Percentiles rank a stretch among this genome's conserved stretches.
phyloP scores from a whole-genome alignment of 2,113 vertebrate species.

The Spilogale gracilis region DNA sequence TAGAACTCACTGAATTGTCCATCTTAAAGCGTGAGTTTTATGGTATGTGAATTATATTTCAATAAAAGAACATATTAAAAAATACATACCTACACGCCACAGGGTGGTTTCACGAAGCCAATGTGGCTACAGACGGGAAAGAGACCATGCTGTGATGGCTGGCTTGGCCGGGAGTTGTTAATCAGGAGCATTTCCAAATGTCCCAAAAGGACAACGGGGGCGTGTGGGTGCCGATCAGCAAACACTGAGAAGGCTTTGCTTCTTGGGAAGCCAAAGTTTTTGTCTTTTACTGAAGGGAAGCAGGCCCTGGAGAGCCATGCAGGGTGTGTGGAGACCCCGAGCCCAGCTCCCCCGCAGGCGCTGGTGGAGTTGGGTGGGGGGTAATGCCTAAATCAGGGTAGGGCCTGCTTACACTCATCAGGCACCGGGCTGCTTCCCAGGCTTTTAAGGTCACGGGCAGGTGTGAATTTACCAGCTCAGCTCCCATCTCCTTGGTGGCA shows the following conservation, averaged over 20 bases:
- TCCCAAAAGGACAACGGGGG: background rate
- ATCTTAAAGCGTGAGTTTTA: background rate
- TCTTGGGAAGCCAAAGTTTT: background rate
- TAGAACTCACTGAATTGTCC: background rate
- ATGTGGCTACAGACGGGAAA: background rate
- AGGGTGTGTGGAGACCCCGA: background rate
- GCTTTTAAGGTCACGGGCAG: background rate
- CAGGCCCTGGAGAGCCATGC: background rate
- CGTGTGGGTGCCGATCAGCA: background rate
- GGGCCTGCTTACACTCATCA: too few species aligned
- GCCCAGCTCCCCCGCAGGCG: background rate
- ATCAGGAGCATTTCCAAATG: background rate
- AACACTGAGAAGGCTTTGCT: background rate
- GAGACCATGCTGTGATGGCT: background rate
- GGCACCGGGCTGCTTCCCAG: background rate
- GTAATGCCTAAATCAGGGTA: background rate
- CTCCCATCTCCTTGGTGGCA: background rate
- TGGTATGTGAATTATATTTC: background rate
- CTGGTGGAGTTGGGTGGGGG: background rate
- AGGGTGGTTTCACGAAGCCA: background rate
- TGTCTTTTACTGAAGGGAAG: background rate
- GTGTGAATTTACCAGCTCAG: background rate
- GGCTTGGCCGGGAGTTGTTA: rapidly evolving
- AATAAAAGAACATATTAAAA: background rate
- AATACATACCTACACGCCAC: rapidly evolving